These are phyloP conservation scores for Anneissia japonica DNA, from an alignment of 35 echinoderm and acorn worm species.

Conservation along the genomic window DNA sequence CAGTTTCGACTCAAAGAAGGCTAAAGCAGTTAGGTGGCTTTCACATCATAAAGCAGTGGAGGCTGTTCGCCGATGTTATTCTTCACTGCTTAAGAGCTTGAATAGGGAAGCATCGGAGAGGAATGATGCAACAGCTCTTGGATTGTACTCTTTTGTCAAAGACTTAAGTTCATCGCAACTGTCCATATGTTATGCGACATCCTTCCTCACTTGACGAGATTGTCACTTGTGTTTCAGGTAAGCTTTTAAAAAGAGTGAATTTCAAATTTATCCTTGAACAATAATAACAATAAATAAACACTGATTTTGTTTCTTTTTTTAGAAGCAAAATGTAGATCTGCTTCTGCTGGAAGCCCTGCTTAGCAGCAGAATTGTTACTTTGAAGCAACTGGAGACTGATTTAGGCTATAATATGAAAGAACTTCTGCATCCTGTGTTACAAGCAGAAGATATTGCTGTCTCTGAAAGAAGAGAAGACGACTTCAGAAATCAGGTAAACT, in stretches of 20 bases:
- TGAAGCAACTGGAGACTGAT: neutral
- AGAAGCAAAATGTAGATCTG: neutral
- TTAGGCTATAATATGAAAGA: neutral
- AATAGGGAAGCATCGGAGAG: neutral
- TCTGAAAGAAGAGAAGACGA: neutral
- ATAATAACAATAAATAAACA: too few relatives aligned
- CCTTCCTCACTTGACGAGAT: neutral
- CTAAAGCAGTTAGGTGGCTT: neutral
- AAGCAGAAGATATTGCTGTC: neutral
- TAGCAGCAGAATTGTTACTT: neutral
- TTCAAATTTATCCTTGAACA: too few relatives aligned
- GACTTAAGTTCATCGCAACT: neutral
- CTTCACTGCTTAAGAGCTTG: neutral
- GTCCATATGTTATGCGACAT: neutral
- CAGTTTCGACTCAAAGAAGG: slow-evolving; percentile 5
- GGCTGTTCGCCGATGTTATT: neutral
- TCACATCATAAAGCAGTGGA: slow-evolving; percentile 1
- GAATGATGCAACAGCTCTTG: neutral
- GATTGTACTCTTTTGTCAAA: neutral
- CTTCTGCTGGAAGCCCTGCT: neutral
- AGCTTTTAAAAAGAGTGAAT: too few relatives aligned
- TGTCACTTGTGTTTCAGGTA: slow-evolving; percentile 2
- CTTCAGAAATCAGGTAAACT: neutral
- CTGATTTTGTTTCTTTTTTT: neutral
- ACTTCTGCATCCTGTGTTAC: neutral